Base-by-base conservation (phyloP, 2,797 vertebrate species). In the Coilia nasus region DNA sequence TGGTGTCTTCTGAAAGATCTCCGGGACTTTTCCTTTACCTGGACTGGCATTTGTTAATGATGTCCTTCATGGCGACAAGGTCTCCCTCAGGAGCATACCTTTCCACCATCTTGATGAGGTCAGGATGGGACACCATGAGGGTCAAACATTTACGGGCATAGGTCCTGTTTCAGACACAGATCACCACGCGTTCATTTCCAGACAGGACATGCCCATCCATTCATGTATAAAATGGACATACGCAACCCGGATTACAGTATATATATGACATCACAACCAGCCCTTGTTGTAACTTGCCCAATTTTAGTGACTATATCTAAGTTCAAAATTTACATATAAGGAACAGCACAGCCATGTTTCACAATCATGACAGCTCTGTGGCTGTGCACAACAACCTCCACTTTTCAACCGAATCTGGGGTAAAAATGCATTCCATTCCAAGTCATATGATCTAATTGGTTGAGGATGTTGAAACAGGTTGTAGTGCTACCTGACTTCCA, bases 401-500 rank as follows among this genome's bases (percentile, higher is more conserved):
- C 50, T 3, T 54, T 14, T 54, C 14, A 14, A 10, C 50, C 1
- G 50, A 41, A 41, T 41, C 50, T 54, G 50, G 9, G 9, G 50
- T 54, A 7, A 9, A 54, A 54, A 19, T 5, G 3, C 57, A 59
- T 59, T 59, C 19, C 57, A 59, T 59, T 59, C 5, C 3, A 41
- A 41, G 35, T 54, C 2, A 41, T 54, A 54, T 14, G 56, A 81
- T 12, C 41, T 59, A 17, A 19, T 59, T 21, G 57, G 0, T 19
- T 19, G 17, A 6, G 9, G 2, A 59, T 59, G 17, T 59, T 4
- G 15, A 59, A 59, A 59, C 17, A 59, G 57, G 17, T 11, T 11
- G 57, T 59, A 5, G 14, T 59, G 57, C 57, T 59, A 19, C 96
- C 96, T 95, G 11, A 96, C 96, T 89, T 96, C 94, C 82, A 93